A percentile compares a stretch with the other conserved stretches of the same genome.
Conservation (phyloP, 2,888 invertebrate genomes). For the Idaea biselata region DNA sequence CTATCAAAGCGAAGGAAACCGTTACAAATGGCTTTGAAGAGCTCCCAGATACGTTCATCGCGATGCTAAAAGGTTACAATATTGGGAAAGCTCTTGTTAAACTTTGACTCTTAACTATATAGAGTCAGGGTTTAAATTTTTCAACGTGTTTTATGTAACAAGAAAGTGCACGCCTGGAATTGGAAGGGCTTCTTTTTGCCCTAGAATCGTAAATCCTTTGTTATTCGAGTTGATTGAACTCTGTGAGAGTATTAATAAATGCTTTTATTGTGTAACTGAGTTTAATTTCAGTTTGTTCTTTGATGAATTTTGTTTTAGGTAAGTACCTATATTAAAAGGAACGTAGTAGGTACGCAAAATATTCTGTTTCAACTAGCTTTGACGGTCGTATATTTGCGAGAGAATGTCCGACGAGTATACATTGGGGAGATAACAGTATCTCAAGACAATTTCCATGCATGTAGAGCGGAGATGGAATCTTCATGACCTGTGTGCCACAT, state of each 20-base stretch:
- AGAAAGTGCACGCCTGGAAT: conserved; percentile 10
- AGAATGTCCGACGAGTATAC: background rate
- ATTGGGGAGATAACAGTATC: background rate
- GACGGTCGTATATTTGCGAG: background rate
- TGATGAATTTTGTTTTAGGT: conserved; percentile 3
- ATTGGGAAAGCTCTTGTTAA: conserved; percentile 45
- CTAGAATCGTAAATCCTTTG: conserved; percentile 17
- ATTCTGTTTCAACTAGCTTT: background rate
- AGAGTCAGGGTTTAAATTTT: conserved; percentile 20
- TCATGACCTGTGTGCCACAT: background rate
- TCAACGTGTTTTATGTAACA: conserved; percentile 7
- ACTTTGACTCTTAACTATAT: conserved; percentile 33
- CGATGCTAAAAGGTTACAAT: conserved; percentile 38
- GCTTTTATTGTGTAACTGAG: background rate
- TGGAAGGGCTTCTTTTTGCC: conserved; percentile 23
- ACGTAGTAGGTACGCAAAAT: background rate
- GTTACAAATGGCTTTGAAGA: conserved; percentile 44
- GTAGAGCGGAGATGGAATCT: background rate
- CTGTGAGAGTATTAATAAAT: conserved; percentile 3
- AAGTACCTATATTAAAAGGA: too few species aligned
- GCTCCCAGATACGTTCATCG: conserved; percentile 42
- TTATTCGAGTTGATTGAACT: conserved; percentile 14
- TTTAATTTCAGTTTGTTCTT: conserved; percentile 10
- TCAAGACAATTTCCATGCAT: background rate
- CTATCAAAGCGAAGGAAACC: conserved; percentile 46